A percentile compares a stretch with the other conserved stretches of the same genome.
These are phyloP conservation scores for Tenebrio molitor DNA, from an alignment of 1,140 invertebrate genomes.

Conservation along the genomic window DNA sequence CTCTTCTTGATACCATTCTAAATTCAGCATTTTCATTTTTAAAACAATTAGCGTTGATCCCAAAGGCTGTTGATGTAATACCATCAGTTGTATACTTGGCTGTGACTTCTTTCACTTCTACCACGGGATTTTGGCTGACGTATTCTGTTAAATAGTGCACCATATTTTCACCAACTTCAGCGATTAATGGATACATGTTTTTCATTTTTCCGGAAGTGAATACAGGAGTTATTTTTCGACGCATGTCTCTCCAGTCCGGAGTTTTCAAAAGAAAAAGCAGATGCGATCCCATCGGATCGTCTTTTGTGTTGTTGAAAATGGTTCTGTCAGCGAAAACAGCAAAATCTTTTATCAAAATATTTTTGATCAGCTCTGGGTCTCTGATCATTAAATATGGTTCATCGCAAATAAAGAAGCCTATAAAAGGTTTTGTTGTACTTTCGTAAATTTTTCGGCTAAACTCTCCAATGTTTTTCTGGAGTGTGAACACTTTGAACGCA, in stretches of 20 bases:
- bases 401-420: constrained; percentile 62
- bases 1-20: constrained; percentile 31
- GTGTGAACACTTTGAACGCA: constrained; percentile 57
- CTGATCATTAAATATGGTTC: constrained; percentile 64
- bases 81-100: constrained; percentile 72
- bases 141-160: constrained; percentile 53
- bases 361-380: constrained; percentile 71
- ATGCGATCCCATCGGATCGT: constrained; percentile 66
- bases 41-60: constrained; percentile 65
- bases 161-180: constrained; percentile 60
- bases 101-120: constrained; percentile 67
- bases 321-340: constrained; percentile 69
- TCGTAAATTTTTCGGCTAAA: constrained; percentile 29
- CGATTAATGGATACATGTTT: constrained; percentile 64
- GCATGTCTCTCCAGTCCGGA: constrained; percentile 64
- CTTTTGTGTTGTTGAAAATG: constrained; percentile 59
- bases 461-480: constrained; percentile 57
- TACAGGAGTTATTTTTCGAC: constrained; percentile 53
- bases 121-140: constrained; percentile 11
- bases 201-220: constrained; percentile 66
- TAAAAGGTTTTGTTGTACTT: constrained; percentile 59
- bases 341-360: constrained; percentile 71
- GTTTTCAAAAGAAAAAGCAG: constrained; percentile 60
- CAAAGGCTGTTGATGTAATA: constrained; percentile 73
- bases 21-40: constrained; percentile 46